Percentiles rank a stretch among this genome's conserved stretches.
These are phyloP conservation scores for Cinclus cinclus DNA, from an alignment of 2,113 vertebrate species.

Conservation along the genomic window DNA sequence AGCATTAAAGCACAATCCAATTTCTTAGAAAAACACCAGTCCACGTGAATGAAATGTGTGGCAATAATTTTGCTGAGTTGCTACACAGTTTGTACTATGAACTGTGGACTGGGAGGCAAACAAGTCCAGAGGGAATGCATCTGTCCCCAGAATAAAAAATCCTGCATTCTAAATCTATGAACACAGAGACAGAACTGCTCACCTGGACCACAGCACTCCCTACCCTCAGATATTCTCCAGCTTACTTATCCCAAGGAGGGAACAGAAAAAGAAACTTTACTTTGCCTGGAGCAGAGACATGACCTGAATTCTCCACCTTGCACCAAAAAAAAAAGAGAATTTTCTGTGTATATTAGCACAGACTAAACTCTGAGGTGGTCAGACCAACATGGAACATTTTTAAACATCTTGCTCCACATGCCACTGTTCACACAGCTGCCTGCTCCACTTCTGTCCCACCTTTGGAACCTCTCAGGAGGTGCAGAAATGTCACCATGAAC, in stretches of 20 bases:
- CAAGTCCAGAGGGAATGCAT: background rate
- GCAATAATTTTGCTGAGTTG: background rate
- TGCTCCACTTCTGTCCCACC: background rate
- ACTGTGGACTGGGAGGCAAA: background rate
- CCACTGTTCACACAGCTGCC: background rate
- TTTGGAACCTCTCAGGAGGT: background rate
- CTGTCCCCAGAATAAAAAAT: background rate
- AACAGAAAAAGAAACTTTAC: background rate
- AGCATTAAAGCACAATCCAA: background rate
- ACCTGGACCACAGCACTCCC: background rate
- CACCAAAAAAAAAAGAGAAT: background rate
- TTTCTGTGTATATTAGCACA: background rate
- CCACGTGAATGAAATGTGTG: background rate
- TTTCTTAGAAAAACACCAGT: background rate
- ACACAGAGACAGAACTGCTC: background rate
- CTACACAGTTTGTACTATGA: background rate
- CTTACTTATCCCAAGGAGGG: background rate
- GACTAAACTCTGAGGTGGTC: background rate
- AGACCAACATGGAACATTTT: background rate
- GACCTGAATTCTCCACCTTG: background rate
- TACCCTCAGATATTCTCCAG: background rate
- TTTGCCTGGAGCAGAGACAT: background rate
- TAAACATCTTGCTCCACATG: background rate
- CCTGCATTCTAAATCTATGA: accelerated
- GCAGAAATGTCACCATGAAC: too few relatives aligned